A percentile compares a stretch with the other conserved stretches of the same genome.
phyloP scores from a whole-genome alignment of 2,113 vertebrate species.

The Myxocyprinus asiaticus region DNA sequence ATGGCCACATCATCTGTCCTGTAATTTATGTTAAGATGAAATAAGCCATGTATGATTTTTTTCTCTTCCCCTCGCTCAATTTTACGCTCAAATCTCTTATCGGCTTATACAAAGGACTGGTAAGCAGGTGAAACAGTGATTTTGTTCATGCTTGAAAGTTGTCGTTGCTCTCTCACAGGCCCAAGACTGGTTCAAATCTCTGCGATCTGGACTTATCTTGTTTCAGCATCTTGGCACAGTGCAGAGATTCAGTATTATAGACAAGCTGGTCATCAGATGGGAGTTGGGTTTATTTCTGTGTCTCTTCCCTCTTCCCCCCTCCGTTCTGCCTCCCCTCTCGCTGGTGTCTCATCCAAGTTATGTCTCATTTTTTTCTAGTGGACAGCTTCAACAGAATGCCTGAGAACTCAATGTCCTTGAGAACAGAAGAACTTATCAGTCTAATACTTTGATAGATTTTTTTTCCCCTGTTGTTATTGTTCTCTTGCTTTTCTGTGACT shows the following conservation, averaged over 20 bases:
- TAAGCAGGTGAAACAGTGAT: slow-evolving; percentile 63
- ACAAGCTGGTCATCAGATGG: slow-evolving; percentile 84
- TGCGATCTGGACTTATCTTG: slow-evolving; percentile 69
- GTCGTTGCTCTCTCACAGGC: slow-evolving; percentile 55
- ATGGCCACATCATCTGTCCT: slow-evolving; percentile 80
- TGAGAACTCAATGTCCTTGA: slow-evolving; percentile 67
- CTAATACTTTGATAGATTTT: slow-evolving; percentile 66
- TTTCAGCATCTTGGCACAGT: slow-evolving; percentile 76
- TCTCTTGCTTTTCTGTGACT: slow-evolving; percentile 26
- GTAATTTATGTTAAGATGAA: slow-evolving; percentile 66
- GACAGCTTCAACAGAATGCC: slow-evolving; percentile 63
- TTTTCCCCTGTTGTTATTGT: slow-evolving; percentile 40
- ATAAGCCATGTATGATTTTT: slow-evolving; percentile 65
- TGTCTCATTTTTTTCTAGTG: slow-evolving; percentile 63
- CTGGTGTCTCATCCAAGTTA: slow-evolving; percentile 69
- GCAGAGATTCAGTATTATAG: slow-evolving; percentile 70
- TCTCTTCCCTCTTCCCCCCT: slow-evolving; percentile 25
- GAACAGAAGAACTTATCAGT: slow-evolving; percentile 69
- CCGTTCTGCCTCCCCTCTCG: slow-evolving; percentile 55
- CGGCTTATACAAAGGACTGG: slow-evolving; percentile 29
- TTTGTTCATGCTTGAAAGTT: slow-evolving; percentile 54
- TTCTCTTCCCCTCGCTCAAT: slow-evolving; percentile 49
- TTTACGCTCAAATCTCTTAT: slow-evolving; percentile 55
- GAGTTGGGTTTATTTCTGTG: slow-evolving; percentile 74
- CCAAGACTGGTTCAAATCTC: slow-evolving; percentile 60